Base-by-base conservation (phyloP, 2,888 invertebrate genomes). In the Aspidiotus destructor region DNA sequence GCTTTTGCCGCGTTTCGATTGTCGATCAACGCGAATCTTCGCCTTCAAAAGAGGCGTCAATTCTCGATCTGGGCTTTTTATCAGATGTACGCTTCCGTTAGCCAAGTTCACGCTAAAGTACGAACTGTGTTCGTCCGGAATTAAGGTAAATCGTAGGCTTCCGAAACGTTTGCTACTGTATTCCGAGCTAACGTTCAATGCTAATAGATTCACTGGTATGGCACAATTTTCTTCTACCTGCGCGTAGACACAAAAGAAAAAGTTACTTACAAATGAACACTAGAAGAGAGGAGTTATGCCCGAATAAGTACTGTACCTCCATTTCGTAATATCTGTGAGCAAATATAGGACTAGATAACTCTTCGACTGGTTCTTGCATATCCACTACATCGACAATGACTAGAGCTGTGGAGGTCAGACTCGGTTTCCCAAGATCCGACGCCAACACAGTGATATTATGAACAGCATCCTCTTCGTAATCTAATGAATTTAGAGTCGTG, bases 371-470 rank as follows among this genome's bases (percentile, higher is more conserved):
- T 74, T 85, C 86, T 2, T 84, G 83, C 9, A 86, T 80, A 75
- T 87, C 84, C 69, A 85, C 83, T 0, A 89, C 81, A 58, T 83
- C 84, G 8, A 89, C 80, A 63, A 86, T 78, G 10, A 89, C 77
- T 52, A 89, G 76, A 2, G 92, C 91, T 0, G 87, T 87, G 0
- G 91, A 86, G 70, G 87, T 89, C 5, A 89, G 79, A 73, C 89
- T 87, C 0, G 92, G 92, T 53, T 86, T 88, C 0, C 92, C 92
- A 67, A 92, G 80, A 78, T 93, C 92, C 1, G 90, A 89, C 0
- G 91, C 92, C 2, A 90, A 82, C 1, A 92, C 83, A 0, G 89
- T 87, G 1, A 92, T 80, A 75, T 91, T 90, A 74, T 91, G 84
- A 7, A 78, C 77, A 3, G 80, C 76, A 73, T 84, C 82, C 41